phyloP scores from a whole-genome alignment of 2,797 vertebrate species.

The Triplophysa bombifrons region DNA sequence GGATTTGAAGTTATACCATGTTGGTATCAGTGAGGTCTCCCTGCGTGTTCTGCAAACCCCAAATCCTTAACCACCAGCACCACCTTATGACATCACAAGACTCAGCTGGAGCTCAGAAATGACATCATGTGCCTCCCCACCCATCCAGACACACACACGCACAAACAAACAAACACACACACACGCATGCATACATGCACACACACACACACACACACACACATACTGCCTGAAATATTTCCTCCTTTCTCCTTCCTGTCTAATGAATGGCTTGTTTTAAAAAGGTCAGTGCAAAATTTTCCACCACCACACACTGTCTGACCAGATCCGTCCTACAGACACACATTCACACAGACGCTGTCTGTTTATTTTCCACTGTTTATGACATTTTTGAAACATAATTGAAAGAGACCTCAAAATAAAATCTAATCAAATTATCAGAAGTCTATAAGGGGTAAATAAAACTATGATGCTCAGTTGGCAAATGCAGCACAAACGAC shows the following conservation, averaged over 20 bases:
- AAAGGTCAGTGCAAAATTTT: constrained; percentile 70
- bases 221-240: constrained; percentile 46
- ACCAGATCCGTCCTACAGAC: constrained; percentile 44
- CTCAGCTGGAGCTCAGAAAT: constrained; percentile 53
- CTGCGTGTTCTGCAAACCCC: constrained; percentile 10
- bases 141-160: constrained; percentile 43
- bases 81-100: constrained; percentile 49
- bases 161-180: constrained; percentile 32
- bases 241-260: constrained; percentile 59
- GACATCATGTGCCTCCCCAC: constrained; percentile 56
- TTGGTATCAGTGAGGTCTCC: background rate
- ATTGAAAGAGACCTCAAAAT: background rate
- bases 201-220: constrained; percentile 33
- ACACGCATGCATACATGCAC: constrained; percentile 7
- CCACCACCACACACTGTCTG: constrained; percentile 59
- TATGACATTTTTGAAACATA: background rate
- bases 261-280: constrained; percentile 76
- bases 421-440: background rate
- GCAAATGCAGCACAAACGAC: too few species aligned
- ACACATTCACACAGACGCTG: constrained; percentile 18
- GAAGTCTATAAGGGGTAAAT: background rate
- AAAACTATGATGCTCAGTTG: background rate
- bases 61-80: constrained; percentile 23
- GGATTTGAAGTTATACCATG: constrained; percentile 19
- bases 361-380: constrained; percentile 25